Percentiles rank a stretch among this genome's conserved stretches.
Conservation (phyloP, 2,797 vertebrate genomes). For the Gallirallus australis region DNA sequence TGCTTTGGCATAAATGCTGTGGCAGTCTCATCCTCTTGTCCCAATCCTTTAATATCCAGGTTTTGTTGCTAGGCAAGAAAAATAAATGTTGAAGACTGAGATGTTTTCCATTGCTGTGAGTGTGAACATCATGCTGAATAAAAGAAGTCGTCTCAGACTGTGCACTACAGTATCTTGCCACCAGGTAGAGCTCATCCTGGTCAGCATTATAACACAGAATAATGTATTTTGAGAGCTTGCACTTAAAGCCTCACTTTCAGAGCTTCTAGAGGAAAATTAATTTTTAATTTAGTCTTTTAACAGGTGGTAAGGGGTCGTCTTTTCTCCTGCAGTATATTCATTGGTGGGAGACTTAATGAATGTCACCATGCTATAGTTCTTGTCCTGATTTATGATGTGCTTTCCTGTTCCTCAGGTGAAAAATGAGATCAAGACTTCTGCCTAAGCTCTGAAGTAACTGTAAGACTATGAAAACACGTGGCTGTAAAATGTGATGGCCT, state of each 20-base stretch:
- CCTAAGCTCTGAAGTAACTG: not conserved
- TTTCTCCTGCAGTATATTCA: not conserved
- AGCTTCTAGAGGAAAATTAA: not conserved
- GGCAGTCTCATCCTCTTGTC: too few species aligned
- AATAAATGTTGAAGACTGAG: not conserved
- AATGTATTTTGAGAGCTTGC: not conserved
- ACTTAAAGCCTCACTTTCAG: not conserved
- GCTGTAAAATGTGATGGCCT: not conserved
- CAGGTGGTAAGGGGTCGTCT: not conserved
- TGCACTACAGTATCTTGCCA: slow-evolving; percentile 36
- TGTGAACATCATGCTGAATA: not conserved
- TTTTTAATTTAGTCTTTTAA: not conserved
- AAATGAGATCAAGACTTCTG: not conserved
- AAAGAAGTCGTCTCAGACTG: not conserved
- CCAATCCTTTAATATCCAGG: not conserved
- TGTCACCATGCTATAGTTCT: not conserved
- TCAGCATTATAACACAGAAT: not conserved
- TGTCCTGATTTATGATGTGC: not conserved
- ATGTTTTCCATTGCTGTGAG: not conserved
- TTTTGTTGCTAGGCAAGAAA: not conserved
- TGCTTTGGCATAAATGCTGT: not conserved
- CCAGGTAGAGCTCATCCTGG: slow-evolving; percentile 44
- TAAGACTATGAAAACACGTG: not conserved
- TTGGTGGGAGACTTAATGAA: not conserved
- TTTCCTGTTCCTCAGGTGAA: not conserved